Percentiles rank a stretch among this genome's conserved stretches.
These are phyloP conservation scores for Mobula hypostoma DNA, from an alignment of 2,113 vertebrate genomes.

Conservation along the genomic window DNA sequence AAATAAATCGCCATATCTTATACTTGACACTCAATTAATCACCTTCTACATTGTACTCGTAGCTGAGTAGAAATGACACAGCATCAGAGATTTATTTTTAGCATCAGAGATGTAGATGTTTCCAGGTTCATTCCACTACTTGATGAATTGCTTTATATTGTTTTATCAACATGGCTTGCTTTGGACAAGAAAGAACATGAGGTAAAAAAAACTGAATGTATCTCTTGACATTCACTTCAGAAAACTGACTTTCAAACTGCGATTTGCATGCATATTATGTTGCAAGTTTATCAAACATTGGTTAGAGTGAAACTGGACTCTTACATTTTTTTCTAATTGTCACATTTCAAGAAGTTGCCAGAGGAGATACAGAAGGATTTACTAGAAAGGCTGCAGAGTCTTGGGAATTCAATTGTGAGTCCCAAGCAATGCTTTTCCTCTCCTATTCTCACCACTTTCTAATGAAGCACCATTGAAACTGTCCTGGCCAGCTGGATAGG, in stretches of 20 bases:
- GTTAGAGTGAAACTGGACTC: not conserved
- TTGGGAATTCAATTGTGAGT: too few relatives aligned
- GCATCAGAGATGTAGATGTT: not conserved
- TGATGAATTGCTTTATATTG: not conserved
- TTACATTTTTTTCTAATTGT: not conserved
- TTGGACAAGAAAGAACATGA: not conserved
- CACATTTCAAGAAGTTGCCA: not conserved
- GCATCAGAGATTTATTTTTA: not conserved
- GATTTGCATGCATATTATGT: not conserved
- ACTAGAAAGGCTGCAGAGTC: too few relatives aligned
- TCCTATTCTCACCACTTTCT: too few relatives aligned
- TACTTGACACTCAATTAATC: slow-evolving; percentile 26
- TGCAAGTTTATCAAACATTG: too few relatives aligned
- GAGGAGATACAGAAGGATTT: too few relatives aligned
- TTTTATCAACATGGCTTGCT: not conserved
- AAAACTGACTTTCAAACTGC: not conserved
- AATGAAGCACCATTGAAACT: too few relatives aligned
- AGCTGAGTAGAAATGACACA: not conserved
- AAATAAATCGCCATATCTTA: not conserved
- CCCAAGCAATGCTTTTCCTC: too few relatives aligned
- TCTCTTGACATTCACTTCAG: not conserved
- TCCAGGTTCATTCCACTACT: not conserved
- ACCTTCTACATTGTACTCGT: not conserved
- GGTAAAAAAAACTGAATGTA: not conserved
- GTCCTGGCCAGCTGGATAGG: too few relatives aligned